Conservation (phyloP, 2,797 vertebrate genomes). For the Gallinago nigripennis region DNA sequence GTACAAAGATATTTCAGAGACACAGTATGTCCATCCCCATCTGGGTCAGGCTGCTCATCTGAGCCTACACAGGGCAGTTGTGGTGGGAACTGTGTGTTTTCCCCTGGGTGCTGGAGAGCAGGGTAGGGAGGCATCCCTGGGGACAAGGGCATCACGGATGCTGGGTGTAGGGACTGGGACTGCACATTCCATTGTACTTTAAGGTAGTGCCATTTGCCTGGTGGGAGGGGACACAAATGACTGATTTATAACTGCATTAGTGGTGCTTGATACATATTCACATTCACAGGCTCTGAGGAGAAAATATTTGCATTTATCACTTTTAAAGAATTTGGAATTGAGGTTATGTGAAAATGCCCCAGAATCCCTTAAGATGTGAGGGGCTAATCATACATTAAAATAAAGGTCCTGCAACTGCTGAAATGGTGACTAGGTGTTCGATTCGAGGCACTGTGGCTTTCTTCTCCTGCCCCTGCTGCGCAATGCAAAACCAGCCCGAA, state of each 20-base stretch:
- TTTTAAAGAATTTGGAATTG: not conserved
- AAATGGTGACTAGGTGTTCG: not conserved
- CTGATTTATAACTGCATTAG: not conserved
- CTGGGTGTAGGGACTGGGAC: not conserved
- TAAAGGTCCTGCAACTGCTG: not conserved
- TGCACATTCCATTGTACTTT: not conserved
- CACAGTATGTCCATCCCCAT: not conserved
- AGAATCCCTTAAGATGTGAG: not conserved
- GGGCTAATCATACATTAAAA: not conserved
- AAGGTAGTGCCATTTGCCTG: not conserved
- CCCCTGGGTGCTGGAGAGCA: not conserved
- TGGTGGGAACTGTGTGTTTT: not conserved
- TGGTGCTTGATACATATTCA: not conserved
- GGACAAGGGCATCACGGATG: rapidly evolving
- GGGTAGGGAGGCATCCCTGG: not conserved
- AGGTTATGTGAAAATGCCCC: not conserved
- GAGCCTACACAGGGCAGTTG: rapidly evolving
- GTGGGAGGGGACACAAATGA: not conserved
- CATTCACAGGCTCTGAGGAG: not conserved
- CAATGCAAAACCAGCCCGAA: not conserved
- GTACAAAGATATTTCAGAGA: not conserved
- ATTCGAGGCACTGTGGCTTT: not conserved
- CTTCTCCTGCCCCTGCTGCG: not conserved
- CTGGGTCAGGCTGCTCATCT: not conserved
- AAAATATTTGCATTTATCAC: slow-evolving; percentile 14